Conservation (phyloP, 2,113 vertebrate genomes). For the Anseranas semipalmata region DNA sequence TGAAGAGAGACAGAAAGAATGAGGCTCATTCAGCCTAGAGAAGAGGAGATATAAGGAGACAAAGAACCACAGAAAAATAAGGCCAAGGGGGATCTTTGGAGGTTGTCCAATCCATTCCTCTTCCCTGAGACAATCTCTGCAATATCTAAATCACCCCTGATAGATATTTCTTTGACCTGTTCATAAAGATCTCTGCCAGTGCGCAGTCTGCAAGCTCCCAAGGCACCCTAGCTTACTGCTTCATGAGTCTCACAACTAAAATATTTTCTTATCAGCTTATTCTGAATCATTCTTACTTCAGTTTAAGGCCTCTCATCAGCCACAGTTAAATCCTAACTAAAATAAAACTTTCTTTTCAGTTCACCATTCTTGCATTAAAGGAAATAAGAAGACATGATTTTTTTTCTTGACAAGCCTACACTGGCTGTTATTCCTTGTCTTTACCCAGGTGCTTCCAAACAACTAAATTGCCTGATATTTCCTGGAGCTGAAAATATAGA, state of each 20-base stretch:
- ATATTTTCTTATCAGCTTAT: neutral
- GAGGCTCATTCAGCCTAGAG: neutral
- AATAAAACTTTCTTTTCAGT: neutral
- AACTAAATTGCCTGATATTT: slow-evolving; percentile 15
- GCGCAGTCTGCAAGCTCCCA: neutral
- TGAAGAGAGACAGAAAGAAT: neutral
- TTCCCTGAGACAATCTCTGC: neutral
- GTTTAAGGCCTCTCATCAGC: neutral
- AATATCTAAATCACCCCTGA: neutral
- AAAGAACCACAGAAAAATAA: neutral
- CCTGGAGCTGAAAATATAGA: neutral
- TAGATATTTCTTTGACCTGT: neutral
- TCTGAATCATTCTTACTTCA: slow-evolving; percentile 7
- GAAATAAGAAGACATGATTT: neutral
- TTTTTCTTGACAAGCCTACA: neutral
- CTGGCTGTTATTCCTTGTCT: neutral
- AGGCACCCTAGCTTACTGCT: neutral
- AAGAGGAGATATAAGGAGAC: neutral
- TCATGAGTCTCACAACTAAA: neutral
- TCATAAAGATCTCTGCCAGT: neutral
- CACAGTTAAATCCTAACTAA: neutral
- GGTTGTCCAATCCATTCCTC: neutral
- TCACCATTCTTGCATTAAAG: neutral
- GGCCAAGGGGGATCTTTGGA: neutral
- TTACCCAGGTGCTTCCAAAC: neutral